Evolutionary conservation across 2,797 vertebrate species (phyloP), one percentile per base, ranked within the genome.

Genomic region (Dromococcyx pavoninus): DNA sequence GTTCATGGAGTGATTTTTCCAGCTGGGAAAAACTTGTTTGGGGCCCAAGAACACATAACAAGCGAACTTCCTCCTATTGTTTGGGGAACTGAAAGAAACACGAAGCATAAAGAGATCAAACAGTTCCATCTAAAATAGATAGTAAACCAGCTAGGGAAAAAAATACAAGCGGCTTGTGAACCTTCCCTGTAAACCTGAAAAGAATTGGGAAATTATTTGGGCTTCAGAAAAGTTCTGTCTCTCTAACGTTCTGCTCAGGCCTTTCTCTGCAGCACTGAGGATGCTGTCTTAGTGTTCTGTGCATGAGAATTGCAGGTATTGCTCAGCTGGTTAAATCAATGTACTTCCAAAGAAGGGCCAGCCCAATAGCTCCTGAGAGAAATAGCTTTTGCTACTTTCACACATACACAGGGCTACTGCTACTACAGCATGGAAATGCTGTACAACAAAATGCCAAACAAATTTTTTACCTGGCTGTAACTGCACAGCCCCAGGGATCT

Each of bases 41-140:
- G 37, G 62, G 73, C 84, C 81, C 88, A 91, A 86, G 89, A 60
- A 75, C 33, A 89, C 0, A 0, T 86, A 94, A 91, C 71, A 93
- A 46, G 58, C 76, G 2, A 77, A 61, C 81, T 95, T 96, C 95
- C 95, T 97, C 89, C 92, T 89, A 96, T 96, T 96, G 95, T 97
- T 87, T 92, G 58, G 65, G 76, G 94, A 95, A 89, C 93, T 93
- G 94, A 93, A 96, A 95, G 77, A 89, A 95, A 93, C 86, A 81
- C 80, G 90, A 88, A 95, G 56, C 71, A 91, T 70, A 86, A 65
- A 37, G 74, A 94, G 89, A 95, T 96, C 96, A 97, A 96, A 96
- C 88, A 88, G 89, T 86, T 93, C 83, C 60, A 93, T 78, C 86
- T 94, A 85, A 94, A 97, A 88, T 76, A 94, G 85, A 71, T 65